Base-by-base conservation (phyloP, 2,113 vertebrate species). In the Microtus richardsoni region DNA sequence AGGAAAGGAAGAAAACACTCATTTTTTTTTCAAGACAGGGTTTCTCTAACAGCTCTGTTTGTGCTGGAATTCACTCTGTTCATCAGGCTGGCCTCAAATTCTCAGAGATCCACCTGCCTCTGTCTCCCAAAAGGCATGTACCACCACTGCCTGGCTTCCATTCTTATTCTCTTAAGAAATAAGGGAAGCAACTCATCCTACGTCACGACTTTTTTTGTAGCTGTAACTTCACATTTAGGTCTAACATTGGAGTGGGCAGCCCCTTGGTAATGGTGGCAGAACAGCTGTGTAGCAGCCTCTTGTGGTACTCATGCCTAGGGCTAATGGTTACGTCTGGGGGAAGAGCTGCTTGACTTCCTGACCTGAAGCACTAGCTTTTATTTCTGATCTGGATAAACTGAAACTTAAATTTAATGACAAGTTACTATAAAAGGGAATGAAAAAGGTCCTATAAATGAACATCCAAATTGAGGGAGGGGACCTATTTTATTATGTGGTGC, bases 91-190 rank as follows among this genome's bases (percentile, higher is more conserved):
- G 26, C 13, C 74, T 33, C 3, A 2, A 33, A 33, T n/a, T 49
- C 75, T 49, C 75, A 49, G 75, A 52, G 30, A 49, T 78, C 16
- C 28, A 78, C 47, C 75, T 78, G 47, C 16, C 14, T 47, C 74
- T 77, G 66, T 0, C 30, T 68, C 30, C 66, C 12, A 66, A 1
- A 83, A 28, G 75, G 47, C 7, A 30, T 78, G 75, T 19, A 10
- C 77, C 47, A 36, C 30, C 30, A 17, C 30, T 8, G 21, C 47
- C 26, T 24, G 39, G 10, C 88, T 89, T 94, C 47, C 70, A 10
- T 83, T 82, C 89, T 78, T 33, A 82, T 88, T 21, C 41, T 90
- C 74, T 93, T 74, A 47, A 83, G 68, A 94, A 86, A 24, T 86
- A 78, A 60, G 68, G 70, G 80, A 88, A 66, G 44, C 33, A 68